Percentiles rank a stretch among this genome's conserved stretches.
Evolutionary conservation across 2,888 invertebrate genomes (phyloP).

Genomic region (Orthosia gracilis): DNA sequence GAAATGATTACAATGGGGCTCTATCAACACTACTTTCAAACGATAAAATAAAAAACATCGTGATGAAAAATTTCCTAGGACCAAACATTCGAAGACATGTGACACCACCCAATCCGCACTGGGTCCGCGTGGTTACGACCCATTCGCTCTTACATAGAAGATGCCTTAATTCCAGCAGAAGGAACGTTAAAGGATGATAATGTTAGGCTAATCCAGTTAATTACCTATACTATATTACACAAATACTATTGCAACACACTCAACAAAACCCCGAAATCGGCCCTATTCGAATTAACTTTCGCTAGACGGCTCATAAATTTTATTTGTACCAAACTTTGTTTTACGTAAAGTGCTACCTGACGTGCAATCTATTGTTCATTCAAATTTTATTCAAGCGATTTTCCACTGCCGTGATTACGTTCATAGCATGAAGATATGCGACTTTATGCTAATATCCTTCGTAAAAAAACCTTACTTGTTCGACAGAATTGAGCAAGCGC

Average conservation of each 20-base stretch:
- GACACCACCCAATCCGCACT: not conserved
- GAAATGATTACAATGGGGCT: not conserved
- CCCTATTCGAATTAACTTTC: constrained; percentile 57
- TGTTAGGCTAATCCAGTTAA: not conserved
- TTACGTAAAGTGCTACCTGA: constrained; percentile 42
- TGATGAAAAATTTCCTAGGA: not conserved
- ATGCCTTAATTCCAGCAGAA: not conserved
- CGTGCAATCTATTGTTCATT: constrained; percentile 52
- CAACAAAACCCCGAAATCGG: constrained; percentile 10
- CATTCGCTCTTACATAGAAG: not conserved
- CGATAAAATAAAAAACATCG: too few relatives aligned
- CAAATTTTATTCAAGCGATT: constrained; percentile 59
- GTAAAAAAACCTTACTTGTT: constrained; percentile 36
- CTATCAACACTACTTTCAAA: not conserved
- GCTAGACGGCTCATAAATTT: constrained; percentile 61
- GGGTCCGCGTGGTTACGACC: not conserved
- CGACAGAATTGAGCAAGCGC: constrained; percentile 25
- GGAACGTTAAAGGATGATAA: not conserved
- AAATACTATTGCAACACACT: constrained; percentile 26
- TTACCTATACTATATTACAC: constrained; percentile 8
- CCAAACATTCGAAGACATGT: not conserved
- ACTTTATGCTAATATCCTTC: constrained; percentile 41
- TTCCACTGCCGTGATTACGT: constrained; percentile 52
- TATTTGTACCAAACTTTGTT: constrained; percentile 33
- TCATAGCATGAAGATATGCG: constrained; percentile 56